These are phyloP conservation scores for Campopleginae sp. DNA, from an alignment of 2,888 invertebrate genomes.

Conservation along the genomic window DNA sequence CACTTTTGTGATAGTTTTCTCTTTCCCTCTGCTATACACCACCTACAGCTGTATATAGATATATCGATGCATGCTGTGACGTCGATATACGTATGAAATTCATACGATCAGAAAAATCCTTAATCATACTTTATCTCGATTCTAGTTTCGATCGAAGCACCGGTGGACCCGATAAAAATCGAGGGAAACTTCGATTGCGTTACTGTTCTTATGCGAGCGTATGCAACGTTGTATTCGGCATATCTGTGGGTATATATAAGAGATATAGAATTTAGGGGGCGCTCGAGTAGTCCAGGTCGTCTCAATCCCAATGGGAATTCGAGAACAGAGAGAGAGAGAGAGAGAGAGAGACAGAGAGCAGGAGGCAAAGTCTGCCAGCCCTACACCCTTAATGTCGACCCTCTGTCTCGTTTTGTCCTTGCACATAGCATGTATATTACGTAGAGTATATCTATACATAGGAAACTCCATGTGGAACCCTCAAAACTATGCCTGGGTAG, in stretches of 20 bases:
- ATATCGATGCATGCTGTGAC: background rate
- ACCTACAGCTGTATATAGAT: constrained; percentile 19
- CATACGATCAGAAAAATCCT: constrained; percentile 49
- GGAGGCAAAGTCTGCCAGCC: constrained; percentile 22
- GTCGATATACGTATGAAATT: constrained; percentile 20
- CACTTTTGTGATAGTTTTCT: constrained; percentile 49
- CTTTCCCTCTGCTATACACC: constrained; percentile 12
- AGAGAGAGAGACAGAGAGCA: constrained; percentile 14
- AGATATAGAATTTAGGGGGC: constrained; percentile 11
- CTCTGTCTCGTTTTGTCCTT: constrained; percentile 51
- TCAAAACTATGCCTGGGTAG: constrained; percentile 47
- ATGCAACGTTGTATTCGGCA: constrained; percentile 35
- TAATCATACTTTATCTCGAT: constrained; percentile 66
- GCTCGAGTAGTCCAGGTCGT: constrained; percentile 55
- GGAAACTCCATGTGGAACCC: constrained; percentile 32
- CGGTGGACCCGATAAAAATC: constrained; percentile 41
- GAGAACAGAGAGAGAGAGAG: constrained; percentile 14
- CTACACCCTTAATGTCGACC: constrained; percentile 65
- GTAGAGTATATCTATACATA: constrained; percentile 13
- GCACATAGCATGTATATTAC: constrained; percentile 35
- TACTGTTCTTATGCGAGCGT: constrained; percentile 30
- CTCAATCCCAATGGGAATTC: constrained; percentile 60
- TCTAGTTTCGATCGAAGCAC: constrained; percentile 52
- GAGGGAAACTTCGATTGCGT: constrained; percentile 59
- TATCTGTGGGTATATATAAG: constrained; percentile 6